Conservation (phyloP, 35 echinoderm and acorn worm genomes). For the Apostichopus parvimensis region DNA sequence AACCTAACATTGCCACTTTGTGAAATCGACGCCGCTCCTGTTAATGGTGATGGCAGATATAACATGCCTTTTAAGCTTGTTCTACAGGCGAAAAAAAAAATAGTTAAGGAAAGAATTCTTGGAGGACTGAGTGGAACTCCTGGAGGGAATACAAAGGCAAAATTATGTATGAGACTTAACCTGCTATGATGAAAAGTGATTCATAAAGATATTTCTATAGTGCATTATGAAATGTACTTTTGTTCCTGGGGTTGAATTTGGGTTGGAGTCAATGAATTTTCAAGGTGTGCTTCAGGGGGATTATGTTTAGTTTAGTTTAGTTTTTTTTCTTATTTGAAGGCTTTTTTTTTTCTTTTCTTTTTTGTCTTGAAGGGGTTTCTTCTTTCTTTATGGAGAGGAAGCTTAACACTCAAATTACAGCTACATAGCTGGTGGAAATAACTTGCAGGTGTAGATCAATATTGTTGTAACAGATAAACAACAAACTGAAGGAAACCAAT, state of each 20-base stretch:
- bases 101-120: not conserved
- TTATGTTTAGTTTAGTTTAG: not conserved
- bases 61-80: slow-evolving; percentile 42
- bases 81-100: not conserved
- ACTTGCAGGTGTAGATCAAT: slow-evolving; percentile 18
- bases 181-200: slow-evolving; percentile 33
- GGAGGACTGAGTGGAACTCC: not conserved
- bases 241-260: not conserved
- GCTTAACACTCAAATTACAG: not conserved
- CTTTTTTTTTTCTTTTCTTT: too few species aligned
- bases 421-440: not conserved
- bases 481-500: not conserved
- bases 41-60: slow-evolving; percentile 45
- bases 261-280: slow-evolving; percentile 38
- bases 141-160: slow-evolving; percentile 2
- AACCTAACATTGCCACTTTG: slow-evolving; percentile 33
- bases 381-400: not conserved
- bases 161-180: slow-evolving; percentile 43
- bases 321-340: too few species aligned
- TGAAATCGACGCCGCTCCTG: slow-evolving; percentile 22
- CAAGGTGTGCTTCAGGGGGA: slow-evolving; percentile 12
- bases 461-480: not conserved
- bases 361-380: too few species aligned
- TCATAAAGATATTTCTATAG: slow-evolving; percentile 15
- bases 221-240: not conserved